A percentile compares a stretch with the other conserved stretches of the same genome.
Conservation (phyloP, 2,888 invertebrate genomes). For the Rhingia campestris region DNA sequence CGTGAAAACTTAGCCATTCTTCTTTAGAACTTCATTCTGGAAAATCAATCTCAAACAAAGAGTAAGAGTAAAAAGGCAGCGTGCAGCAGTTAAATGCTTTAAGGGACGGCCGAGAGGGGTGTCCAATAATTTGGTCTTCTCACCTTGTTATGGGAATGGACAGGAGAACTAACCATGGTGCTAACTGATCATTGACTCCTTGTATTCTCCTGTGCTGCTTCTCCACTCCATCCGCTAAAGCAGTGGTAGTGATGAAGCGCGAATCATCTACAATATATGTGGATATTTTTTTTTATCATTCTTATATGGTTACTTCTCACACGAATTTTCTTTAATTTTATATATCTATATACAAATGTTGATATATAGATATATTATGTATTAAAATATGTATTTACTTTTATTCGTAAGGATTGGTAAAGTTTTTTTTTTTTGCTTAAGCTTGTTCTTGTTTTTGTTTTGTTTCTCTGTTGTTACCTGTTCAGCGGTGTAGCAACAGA, state of each 20-base stretch:
- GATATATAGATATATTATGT: background rate
- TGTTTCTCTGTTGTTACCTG: constrained; percentile 58
- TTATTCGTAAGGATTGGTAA: constrained; percentile 45
- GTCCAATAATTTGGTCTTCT: constrained; percentile 72
- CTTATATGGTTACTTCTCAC: constrained; percentile 36
- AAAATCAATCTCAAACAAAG: constrained; percentile 34
- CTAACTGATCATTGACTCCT: constrained; percentile 73
- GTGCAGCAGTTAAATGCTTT: constrained; percentile 5
- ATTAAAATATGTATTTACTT: constrained; percentile 28
- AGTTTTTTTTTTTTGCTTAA: constrained; percentile 1
- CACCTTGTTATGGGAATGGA: constrained; percentile 72
- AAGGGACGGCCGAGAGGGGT: constrained; percentile 39
- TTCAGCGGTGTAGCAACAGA: constrained; percentile 53
- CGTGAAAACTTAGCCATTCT: constrained; percentile 40
- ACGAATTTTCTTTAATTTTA: constrained; percentile 35
- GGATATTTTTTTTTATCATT: constrained; percentile 1
- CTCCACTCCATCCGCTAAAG: constrained; percentile 41
- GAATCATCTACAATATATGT: constrained; percentile 51
- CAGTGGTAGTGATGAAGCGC: constrained; percentile 64
- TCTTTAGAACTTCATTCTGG: constrained; percentile 31
- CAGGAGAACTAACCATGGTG: constrained; percentile 69
- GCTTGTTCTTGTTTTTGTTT: background rate
- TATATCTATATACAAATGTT: constrained; percentile 11
- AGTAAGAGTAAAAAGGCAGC: constrained; percentile 8
- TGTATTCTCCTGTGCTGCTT: constrained; percentile 48